Base-by-base conservation (phyloP, 2,797 vertebrate species). In the Ctenochaetus hawaiiensis region DNA sequence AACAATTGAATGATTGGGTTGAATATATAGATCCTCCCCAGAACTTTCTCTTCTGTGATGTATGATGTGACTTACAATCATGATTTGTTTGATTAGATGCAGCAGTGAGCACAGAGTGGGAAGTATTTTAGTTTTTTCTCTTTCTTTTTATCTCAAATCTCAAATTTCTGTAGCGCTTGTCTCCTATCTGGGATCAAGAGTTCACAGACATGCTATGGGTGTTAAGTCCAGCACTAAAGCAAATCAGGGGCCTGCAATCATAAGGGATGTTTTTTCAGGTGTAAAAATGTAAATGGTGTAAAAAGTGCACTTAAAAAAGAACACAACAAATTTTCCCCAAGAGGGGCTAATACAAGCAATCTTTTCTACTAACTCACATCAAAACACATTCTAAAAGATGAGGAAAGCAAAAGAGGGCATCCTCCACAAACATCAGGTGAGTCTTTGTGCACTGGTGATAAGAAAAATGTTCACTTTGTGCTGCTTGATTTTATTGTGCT, bases 11-110 rank as follows among this genome's bases (percentile, higher is more conserved):
- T 18, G 45, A 13, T 4, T 17, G 16, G 0, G 2, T n/a, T 73
- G 80, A 89, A 89, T 89, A 89, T 86, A 90, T 88, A 65, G 76
- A 84, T 72, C 71, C 69, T 67, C 66, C 64, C 69, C 43, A 67
- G 20, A 72, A 26, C 47, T 11, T 47, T 78, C 44, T 66, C 58
- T 59, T 41, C 62, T 60, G 67, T 75, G 75, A 86, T 72, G 77
- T 78, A 77, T 75, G 81, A 86, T 74, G 80, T 39, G 39, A 39
- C 10, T 8, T 39, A 39, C 39, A 83, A 89, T 87, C 30, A 16
- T 88, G 89, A 91, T 91, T 91, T 91, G 89, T 90, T 88, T 91
- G 89, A 92, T 92, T 89, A 82, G 54, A 63, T 58, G 64, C 57
- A 67, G 52, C 77, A 82, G 79, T 67, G 61, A 57, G 81, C 61